Percentiles rank a stretch among this genome's conserved stretches.
Conservation (phyloP, 2,113 vertebrate species). For the Phylloscopus whistleri region DNA sequence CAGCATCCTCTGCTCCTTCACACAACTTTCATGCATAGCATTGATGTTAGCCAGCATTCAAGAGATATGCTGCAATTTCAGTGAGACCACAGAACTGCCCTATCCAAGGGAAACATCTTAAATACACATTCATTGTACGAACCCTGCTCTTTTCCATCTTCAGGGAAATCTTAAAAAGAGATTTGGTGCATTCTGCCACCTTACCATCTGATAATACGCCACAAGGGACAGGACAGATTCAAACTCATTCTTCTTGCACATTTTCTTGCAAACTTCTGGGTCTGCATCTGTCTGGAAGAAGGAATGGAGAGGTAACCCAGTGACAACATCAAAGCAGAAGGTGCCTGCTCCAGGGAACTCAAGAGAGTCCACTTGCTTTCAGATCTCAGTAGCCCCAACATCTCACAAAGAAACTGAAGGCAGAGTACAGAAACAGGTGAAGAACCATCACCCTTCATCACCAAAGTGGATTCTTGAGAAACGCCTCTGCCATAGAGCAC, state of each 20-base stretch:
- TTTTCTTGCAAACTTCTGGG: constrained; percentile 95
- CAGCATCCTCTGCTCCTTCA: background rate
- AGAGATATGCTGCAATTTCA: background rate
- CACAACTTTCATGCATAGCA: background rate
- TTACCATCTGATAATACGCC: constrained; percentile 98
- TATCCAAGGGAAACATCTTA: background rate
- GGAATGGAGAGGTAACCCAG: background rate
- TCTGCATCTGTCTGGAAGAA: constrained; percentile 91
- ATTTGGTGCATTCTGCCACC: background rate
- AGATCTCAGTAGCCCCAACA: background rate
- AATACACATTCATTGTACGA: background rate
- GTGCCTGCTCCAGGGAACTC: background rate
- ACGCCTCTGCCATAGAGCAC: rapidly evolving
- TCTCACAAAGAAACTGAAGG: background rate
- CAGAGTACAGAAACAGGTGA: background rate
- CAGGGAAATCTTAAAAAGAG: background rate
- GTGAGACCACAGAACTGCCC: background rate
- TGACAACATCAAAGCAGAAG: background rate
- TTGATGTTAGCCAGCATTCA: background rate
- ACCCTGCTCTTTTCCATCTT: background rate
- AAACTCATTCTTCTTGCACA: constrained; percentile 89
- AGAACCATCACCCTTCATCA: background rate
- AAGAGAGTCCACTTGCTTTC: background rate
- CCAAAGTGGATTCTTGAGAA: background rate
- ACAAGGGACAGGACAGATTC: constrained; percentile 91